Conservation (phyloP, 1,140 invertebrate species). For the Ceratosolen solmsi region DNA sequence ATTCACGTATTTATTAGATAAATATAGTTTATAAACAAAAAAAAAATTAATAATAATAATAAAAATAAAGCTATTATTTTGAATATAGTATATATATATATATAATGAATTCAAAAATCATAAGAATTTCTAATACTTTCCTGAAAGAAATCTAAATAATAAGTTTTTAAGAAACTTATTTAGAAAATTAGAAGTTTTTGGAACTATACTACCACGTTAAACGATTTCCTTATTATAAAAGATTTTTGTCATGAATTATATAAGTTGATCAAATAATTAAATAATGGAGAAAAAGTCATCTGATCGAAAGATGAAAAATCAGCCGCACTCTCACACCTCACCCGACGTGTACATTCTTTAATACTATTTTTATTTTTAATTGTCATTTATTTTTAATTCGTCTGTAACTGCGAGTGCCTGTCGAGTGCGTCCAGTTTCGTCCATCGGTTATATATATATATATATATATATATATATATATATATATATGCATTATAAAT, state of each 20-base stretch:
- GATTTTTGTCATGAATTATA: not conserved
- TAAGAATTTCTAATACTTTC: too few relatives aligned
- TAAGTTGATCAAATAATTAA: not conserved
- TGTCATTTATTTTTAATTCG: conserved; percentile 40
- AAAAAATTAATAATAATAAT: not conserved
- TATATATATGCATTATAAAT: conserved; percentile 47
- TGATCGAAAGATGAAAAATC: conserved; percentile 5
- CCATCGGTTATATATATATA: conserved; percentile 40
- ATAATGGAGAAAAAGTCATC: not conserved
- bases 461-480: too few relatives aligned
- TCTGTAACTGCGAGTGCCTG: conserved; percentile 50
- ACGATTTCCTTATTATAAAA: too few relatives aligned
- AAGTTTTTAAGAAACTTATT: too few relatives aligned
- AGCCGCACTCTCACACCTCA: conserved; percentile 30
- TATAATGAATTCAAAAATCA: too few relatives aligned
- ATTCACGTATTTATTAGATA: conserved; percentile 7
- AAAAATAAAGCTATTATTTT: conserved; percentile 16
- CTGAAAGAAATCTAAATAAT: too few relatives aligned
- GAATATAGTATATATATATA: conserved; percentile 5
- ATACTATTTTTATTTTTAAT: conserved; percentile 32
- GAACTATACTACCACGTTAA: too few relatives aligned
- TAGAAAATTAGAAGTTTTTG: too few relatives aligned
- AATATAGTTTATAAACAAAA: not conserved
- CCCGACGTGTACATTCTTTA: conserved; percentile 44
- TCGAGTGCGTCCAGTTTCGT: conserved; percentile 49